Evolutionary conservation across 2,113 vertebrate genomes (phyloP), one percentile per base, ranked within the genome.

Genomic region (Bolborhynchus lineola): DNA sequence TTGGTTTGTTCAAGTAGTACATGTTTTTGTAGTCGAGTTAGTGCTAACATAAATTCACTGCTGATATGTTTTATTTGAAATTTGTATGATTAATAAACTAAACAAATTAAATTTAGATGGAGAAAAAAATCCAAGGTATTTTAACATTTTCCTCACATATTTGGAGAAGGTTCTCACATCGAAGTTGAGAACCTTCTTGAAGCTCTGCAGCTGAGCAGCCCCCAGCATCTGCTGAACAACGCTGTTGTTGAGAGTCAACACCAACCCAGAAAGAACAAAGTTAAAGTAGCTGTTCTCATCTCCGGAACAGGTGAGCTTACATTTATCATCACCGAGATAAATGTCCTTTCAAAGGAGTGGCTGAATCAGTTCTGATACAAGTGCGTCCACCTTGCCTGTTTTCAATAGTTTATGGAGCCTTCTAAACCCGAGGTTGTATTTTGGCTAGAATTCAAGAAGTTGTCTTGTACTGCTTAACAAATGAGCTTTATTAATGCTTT

Each of bases 261-360:
- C 50, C 93, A 52, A 14, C 96, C 72, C n/a, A 18, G 52, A 53
- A 96, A 28, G 84, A 98, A 60, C 9, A 98, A 96, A 97, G 98
- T 97, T 72, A 98, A 96, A 96, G 98, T 99, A 11, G 99, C 97
- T 2, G 98, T 99, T 75, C 98, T 99, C 15, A 97, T 99, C 97
- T 99, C 99, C 19, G 98, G 98, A 68, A 97, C 98, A 97, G 99
- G 99, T 99, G 80, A 81, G 96, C 57, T 93, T 60, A 17, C 67
- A 9, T 46, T 90, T 87, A 10, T 70, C 35, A 44, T 53, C 31
- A 44, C 47, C 39, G 35, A 49, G 41, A 15, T 46, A 37, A 69
- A 25, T 19, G 44, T n/a, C 68, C 75, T 39, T 19, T 4, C 33
- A 57, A 25, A n/a, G 53, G 7, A 53, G 49, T 23, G 59, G 60